Evolutionary conservation across 2,888 invertebrate genomes (phyloP).

Genomic region (Drosophila robusta): DNA sequence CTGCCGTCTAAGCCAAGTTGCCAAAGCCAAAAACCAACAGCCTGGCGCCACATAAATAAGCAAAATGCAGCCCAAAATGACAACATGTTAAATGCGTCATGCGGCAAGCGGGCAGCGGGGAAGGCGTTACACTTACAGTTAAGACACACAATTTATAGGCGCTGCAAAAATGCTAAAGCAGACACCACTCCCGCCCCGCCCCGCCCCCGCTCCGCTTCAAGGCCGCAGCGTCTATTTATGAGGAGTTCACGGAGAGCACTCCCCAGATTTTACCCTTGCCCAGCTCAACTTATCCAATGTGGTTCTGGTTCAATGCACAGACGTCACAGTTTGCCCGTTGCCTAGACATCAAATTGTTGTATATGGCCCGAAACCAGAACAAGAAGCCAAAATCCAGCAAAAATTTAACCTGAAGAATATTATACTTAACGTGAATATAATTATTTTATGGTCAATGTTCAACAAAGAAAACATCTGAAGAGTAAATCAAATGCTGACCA

Average conservation of each 20-base stretch:
- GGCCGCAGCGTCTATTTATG: conserved; percentile 16
- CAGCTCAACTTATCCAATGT: conserved; percentile 24
- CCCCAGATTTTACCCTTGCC: conserved; percentile 20
- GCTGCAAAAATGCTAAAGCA: conserved; percentile 15
- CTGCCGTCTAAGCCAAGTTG: not conserved
- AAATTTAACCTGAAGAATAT: conserved; percentile 22
- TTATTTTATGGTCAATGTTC: conserved; percentile 32
- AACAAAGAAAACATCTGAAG: conserved; percentile 45
- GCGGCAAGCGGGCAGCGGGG: conserved; percentile 14
- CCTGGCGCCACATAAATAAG: conserved; percentile 80
- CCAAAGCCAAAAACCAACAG: conserved; percentile 41
- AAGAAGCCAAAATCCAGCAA: conserved; percentile 1
- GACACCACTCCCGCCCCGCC: not conserved
- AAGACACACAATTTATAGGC: conserved; percentile 55
- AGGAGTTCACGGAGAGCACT: not conserved
- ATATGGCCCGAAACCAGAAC: conserved; percentile 13
- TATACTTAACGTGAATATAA: conserved; percentile 21
- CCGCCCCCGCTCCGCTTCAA: conserved; percentile 2
- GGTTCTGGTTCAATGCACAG: conserved; percentile 58
- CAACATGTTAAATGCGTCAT: conserved; percentile 66
- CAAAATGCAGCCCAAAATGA: conserved; percentile 71
- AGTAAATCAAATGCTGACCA: conserved; percentile 46
- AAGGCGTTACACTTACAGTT: conserved; percentile 31
- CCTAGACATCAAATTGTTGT: conserved; percentile 20
- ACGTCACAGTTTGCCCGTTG: conserved; percentile 19